These are phyloP conservation scores for Mythimna albipuncta DNA, from an alignment of 2,888 invertebrate genomes.

Conservation along the genomic window DNA sequence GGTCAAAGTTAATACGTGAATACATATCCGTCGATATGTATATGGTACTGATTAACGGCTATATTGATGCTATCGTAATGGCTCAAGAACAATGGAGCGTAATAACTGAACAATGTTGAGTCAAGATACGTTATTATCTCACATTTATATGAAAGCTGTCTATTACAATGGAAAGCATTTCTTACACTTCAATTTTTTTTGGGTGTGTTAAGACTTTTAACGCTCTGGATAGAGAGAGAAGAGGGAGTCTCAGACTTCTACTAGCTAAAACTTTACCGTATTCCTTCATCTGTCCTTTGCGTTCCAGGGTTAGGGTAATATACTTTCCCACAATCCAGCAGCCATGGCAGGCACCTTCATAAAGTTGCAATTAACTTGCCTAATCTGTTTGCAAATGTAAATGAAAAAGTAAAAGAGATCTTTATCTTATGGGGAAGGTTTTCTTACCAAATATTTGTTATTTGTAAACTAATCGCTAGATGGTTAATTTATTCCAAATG, in stretches of 20 bases:
- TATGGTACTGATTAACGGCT: conserved; percentile 49
- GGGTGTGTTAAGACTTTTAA: too few relatives aligned
- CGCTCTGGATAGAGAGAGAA: too few relatives aligned
- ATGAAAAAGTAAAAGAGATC: background rate
- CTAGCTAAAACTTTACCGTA: too few relatives aligned
- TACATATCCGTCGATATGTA: conserved; percentile 37
- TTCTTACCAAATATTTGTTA: conserved; percentile 2
- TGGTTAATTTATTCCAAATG: conserved; percentile 19
- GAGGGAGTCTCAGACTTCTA: too few relatives aligned
- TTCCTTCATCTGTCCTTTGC: too few relatives aligned
- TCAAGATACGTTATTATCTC: conserved; percentile 49
- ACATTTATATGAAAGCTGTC: conserved; percentile 30
- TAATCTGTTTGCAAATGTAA: background rate
- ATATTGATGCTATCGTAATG: conserved; percentile 63
- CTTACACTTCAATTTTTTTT: background rate
- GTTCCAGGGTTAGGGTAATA: too few relatives aligned
- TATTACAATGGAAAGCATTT: conserved; percentile 48
- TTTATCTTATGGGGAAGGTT: background rate
- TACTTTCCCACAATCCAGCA: too few relatives aligned
- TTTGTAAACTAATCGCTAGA: background rate
- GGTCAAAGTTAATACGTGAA: conserved; percentile 69
- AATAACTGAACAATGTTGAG: conserved; percentile 51
- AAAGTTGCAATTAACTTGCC: background rate
- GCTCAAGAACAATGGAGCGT: conserved; percentile 59
- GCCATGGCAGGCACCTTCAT: too few relatives aligned